A percentile compares a stretch with the other conserved stretches of the same genome.
These are phyloP conservation scores for Lineus longissimus DNA, from an alignment of 1,140 invertebrate species.

Conservation along the genomic window DNA sequence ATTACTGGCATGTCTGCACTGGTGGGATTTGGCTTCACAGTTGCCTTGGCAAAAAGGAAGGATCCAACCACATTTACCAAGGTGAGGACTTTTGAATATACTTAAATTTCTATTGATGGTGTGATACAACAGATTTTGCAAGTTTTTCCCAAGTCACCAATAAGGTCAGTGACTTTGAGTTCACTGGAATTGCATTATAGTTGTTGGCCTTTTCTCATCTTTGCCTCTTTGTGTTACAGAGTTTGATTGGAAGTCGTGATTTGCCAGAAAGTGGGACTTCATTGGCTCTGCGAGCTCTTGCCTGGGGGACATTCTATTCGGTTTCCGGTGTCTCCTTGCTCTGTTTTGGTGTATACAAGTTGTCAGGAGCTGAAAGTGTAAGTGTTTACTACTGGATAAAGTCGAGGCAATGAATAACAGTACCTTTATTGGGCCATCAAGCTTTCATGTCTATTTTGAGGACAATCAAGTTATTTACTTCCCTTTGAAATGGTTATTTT, in stretches of 20 bases:
- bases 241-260: conserved; percentile 63
- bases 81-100: conserved; percentile 34
- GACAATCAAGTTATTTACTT: background rate
- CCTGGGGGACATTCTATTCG: conserved; percentile 82
- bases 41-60: conserved; percentile 72
- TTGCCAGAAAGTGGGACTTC: conserved; percentile 71
- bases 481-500: background rate
- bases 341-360: conserved; percentile 82
- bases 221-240: conserved; percentile 36
- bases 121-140: background rate
- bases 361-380: conserved; percentile 74
- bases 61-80: conserved; percentile 77
- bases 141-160: background rate
- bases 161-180: background rate
- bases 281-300: conserved; percentile 74
- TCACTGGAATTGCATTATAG: background rate
- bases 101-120: conserved; percentile 3
- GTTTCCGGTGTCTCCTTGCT: conserved; percentile 74
- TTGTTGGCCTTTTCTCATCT: background rate
- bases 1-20: conserved; percentile 76
- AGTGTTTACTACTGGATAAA: conserved; percentile 22
- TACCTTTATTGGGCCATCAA: background rate
- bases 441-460: background rate
- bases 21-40: conserved; percentile 74
- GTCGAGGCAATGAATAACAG: background rate